A percentile compares a stretch with the other conserved stretches of the same genome.
These are phyloP conservation scores for Artibeus jamaicensis DNA, from an alignment of 2,797 vertebrate genomes.

Conservation along the genomic window DNA sequence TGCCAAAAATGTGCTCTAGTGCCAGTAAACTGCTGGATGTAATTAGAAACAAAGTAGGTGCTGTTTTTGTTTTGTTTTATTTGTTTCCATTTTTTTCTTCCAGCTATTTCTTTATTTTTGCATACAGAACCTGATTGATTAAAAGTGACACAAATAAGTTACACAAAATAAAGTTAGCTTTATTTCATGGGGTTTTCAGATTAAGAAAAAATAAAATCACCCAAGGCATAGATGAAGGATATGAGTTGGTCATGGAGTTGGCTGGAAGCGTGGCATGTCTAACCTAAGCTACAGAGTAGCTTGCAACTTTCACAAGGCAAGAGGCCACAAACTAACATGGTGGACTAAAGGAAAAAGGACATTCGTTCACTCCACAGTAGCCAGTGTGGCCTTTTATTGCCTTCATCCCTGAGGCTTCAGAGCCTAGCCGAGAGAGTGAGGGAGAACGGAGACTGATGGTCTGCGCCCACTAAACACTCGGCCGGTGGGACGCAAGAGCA, in stretches of 20 bases:
- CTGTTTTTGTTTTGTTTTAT: neutral
- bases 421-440: neutral
- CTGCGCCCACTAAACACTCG: neutral
- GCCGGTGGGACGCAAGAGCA: neutral
- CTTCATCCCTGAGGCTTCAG: neutral
- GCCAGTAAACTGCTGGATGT: conserved; percentile 31
- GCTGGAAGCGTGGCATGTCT: neutral
- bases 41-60: neutral
- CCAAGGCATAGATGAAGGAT: neutral
- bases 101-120: neutral
- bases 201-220: neutral
- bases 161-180: neutral
- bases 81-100: conserved; percentile 1
- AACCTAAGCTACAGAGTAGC: neutral
- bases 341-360: neutral
- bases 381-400: neutral
- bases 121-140: neutral
- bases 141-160: conserved; percentile 51
- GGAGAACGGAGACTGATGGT: neutral
- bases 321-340: neutral
- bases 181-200: neutral
- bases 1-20: conserved; percentile 11
- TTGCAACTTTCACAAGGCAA: neutral
- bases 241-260: neutral
- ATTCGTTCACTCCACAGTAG: neutral